phyloP scores from a whole-genome alignment of 2,888 invertebrate species.

The Hypercompe scribonia region DNA sequence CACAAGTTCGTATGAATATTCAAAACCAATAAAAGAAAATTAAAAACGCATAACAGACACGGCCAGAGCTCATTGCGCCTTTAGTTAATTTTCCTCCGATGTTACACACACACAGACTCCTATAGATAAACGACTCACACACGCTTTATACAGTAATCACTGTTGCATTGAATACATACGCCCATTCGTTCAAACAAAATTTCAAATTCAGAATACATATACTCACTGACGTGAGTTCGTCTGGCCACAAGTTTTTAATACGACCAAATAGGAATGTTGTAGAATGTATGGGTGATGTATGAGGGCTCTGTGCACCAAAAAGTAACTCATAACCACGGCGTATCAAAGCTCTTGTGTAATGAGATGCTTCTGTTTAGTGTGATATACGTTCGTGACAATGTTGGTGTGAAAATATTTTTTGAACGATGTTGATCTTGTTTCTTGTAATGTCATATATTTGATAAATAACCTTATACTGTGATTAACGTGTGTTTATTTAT shows the following conservation, averaged over 20 bases:
- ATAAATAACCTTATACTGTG: too few relatives aligned
- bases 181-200: conserved; percentile 72
- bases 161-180: conserved; percentile 64
- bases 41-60: conserved; percentile 33
- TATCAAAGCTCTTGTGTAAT: conserved; percentile 78
- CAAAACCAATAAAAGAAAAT: conserved; percentile 36
- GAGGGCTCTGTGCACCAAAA: conserved; percentile 70
- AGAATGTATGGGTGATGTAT: conserved; percentile 60
- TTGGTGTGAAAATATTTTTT: conserved; percentile 48
- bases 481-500: too few relatives aligned
- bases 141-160: conserved; percentile 52
- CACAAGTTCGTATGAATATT: not conserved
- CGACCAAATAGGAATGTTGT: conserved; percentile 77
- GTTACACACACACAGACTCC: conserved; percentile 18
- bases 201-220: conserved; percentile 71
- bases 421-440: not conserved
- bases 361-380: conserved; percentile 73
- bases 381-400: conserved; percentile 43
- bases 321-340: conserved; percentile 76
- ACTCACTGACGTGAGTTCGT: conserved; percentile 69
- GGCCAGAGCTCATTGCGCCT: conserved; percentile 19
- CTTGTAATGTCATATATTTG: not conserved
- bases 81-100: conserved; percentile 28
- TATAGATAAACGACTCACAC: conserved; percentile 19
- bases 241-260: conserved; percentile 85